Evolutionary conservation across 2,113 vertebrate species (phyloP).

Genomic region (Gallinago jamesoni): DNA sequence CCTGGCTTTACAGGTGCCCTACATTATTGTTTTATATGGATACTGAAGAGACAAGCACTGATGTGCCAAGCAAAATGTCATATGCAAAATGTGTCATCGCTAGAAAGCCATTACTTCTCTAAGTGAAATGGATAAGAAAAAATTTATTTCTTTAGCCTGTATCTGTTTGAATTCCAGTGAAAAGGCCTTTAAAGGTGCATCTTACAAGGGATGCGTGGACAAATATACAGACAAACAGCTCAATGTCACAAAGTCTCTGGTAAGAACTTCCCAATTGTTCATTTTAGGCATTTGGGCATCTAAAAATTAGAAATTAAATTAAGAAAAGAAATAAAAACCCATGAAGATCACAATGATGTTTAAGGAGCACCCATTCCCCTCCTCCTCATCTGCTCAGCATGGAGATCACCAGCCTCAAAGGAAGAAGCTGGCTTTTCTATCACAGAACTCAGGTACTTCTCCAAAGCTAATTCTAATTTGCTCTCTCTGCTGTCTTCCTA

Average conservation of each 20-base stretch:
- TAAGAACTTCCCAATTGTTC: not conserved
- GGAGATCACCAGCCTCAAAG: not conserved
- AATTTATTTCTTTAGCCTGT: not conserved
- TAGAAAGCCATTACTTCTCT: not conserved
- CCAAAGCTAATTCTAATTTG: not conserved
- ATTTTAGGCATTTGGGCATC: not conserved
- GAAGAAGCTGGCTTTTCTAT: not conserved
- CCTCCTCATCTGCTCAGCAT: not conserved
- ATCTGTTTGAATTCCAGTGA: not conserved
- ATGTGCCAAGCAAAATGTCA: not conserved
- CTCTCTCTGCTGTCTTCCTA: not conserved
- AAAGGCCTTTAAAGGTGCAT: not conserved
- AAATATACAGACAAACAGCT: not conserved
- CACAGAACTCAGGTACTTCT: not conserved
- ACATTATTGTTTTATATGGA: not conserved
- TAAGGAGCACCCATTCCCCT: not conserved
- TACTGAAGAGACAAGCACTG: not conserved
- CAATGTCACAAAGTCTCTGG: not conserved
- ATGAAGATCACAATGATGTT: not conserved
- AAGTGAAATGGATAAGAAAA: not conserved
- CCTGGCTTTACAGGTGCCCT: not conserved
- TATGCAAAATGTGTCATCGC: not conserved
- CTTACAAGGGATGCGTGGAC: not conserved
- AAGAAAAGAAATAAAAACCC: not conserved
- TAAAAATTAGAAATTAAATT: not conserved